Base-by-base conservation (phyloP, 2,888 invertebrate genomes). In the Stegana nigrithorax region DNA sequence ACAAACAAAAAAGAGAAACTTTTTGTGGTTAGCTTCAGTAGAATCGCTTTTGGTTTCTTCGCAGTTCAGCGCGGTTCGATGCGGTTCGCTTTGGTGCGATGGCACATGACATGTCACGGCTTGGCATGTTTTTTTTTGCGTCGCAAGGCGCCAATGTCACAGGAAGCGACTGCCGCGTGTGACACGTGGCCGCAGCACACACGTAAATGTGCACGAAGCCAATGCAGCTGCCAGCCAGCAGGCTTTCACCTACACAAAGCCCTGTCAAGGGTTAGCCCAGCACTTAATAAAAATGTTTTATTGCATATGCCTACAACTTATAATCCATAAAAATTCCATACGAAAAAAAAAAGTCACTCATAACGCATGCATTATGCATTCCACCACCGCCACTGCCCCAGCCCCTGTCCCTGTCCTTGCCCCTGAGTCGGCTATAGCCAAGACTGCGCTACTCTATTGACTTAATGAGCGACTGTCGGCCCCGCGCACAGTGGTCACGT, bases 121-220 rank as follows among this genome's bases (percentile, higher is more conserved):
- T 32, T 32, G 32, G 32, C 32, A 12, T n/a, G 32, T 10, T 32
- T 32, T n/a, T 4, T n/a, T 10, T 36, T 3, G 36, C 14, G 14
- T 39, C 39, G 39, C 29, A 29, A 14, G 14, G 39, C 17, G 39
- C 14, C 39, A 36, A 14, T 14, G 10, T 8, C 17, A 55, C 53
- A 55, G 53, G 53, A 55, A 55, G 53, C 36, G 12, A 17, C 14
- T 12, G 53, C 32, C 53, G 36, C 53, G 53, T n/a, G 39, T 12
- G 53, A 55, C 53, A 55, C 53, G 53, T 55, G 53, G 53, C 53
- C n/a, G 17, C 47, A 47, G n/a, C n/a, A n/a, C n/a, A n/a, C n/a
- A n/a, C n/a, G n/a, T n/a, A n/a, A n/a, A n/a, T n/a, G n/a, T n/a
- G 39, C 39, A 39, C 39, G 39, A 39, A 39, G 39, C 6, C 5